Conservation (phyloP, 2,113 vertebrate genomes). For the Synchiropus splendidus region DNA sequence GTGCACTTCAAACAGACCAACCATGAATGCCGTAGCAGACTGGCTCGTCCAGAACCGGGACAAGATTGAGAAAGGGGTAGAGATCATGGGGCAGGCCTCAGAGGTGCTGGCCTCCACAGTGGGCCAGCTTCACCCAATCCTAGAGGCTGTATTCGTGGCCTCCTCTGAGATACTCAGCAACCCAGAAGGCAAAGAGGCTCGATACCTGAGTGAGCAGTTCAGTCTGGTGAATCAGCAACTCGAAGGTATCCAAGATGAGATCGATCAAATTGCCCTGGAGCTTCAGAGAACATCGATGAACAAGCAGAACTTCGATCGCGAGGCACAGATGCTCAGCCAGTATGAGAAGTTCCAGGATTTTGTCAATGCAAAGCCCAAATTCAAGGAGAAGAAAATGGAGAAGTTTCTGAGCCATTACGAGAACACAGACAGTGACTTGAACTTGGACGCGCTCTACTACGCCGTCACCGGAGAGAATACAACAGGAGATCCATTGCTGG, state of each 20-base stretch:
- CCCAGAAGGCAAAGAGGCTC: slow-evolving; percentile 62
- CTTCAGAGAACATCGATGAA: slow-evolving; percentile 58
- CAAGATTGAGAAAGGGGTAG: slow-evolving; percentile 70
- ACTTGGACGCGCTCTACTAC: slow-evolving; percentile 67
- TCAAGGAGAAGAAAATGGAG: slow-evolving; percentile 66
- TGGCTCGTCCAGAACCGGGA: slow-evolving; percentile 67
- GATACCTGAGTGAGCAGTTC: slow-evolving; percentile 63
- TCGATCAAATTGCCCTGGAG: slow-evolving; percentile 58
- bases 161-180: slow-evolving; percentile 65
- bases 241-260: slow-evolving; percentile 60
- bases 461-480: slow-evolving; percentile 53
- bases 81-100: slow-evolving; percentile 67
- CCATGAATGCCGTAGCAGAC: slow-evolving; percentile 66
- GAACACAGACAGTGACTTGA: slow-evolving; percentile 60
- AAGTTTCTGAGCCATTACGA: slow-evolving; percentile 68
- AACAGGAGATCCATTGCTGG: slow-evolving; percentile 57
- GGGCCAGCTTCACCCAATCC: slow-evolving; percentile 67
- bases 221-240: slow-evolving; percentile 62
- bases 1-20: slow-evolving; percentile 23
- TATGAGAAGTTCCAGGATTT: slow-evolving; percentile 73
- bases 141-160: slow-evolving; percentile 68
- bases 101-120: slow-evolving; percentile 67
- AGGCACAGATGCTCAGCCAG: slow-evolving; percentile 69
- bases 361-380: slow-evolving; percentile 63
- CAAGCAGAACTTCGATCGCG: slow-evolving; percentile 68